Evolutionary conservation across 2,888 invertebrate species (phyloP).

Genomic region (Heliconius charithonia): DNA sequence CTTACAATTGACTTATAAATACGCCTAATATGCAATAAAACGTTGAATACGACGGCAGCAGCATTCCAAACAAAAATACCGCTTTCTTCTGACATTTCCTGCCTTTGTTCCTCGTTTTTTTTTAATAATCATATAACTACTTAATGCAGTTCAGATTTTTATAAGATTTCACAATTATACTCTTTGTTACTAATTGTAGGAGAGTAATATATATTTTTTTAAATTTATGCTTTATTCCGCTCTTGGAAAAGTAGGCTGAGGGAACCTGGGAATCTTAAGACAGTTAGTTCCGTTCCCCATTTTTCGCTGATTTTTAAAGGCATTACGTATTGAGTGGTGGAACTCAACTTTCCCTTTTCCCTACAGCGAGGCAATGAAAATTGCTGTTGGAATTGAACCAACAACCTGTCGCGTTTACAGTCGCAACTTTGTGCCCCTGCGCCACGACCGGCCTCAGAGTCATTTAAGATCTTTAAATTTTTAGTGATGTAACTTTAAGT

Average conservation of each 20-base stretch:
- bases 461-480: neutral
- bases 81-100: slow-evolving; percentile 53
- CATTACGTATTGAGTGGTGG: too few relatives aligned
- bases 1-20: slow-evolving; percentile 40
- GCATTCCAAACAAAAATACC: slow-evolving; percentile 49
- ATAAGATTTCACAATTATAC: slow-evolving; percentile 3
- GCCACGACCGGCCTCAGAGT: too few relatives aligned
- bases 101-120: slow-evolving; percentile 49
- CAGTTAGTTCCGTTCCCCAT: too few relatives aligned
- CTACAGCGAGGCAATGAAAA: too few relatives aligned
- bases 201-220: neutral
- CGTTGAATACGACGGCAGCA: slow-evolving; percentile 48
- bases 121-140: slow-evolving; percentile 42
- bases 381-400: too few relatives aligned
- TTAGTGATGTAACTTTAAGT: neutral
- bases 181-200: neutral
- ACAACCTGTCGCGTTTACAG: too few relatives aligned
- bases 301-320: too few relatives aligned
- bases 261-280: too few relatives aligned
- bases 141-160: slow-evolving; percentile 37
- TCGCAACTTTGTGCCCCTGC: too few relatives aligned
- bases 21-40: slow-evolving; percentile 44
- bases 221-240: neutral
- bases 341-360: too few relatives aligned
- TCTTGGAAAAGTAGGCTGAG: too few relatives aligned